Percentiles rank a stretch among this genome's conserved stretches.
phyloP scores from a whole-genome alignment of 2,797 vertebrate species.

The Anguilla obscura region DNA sequence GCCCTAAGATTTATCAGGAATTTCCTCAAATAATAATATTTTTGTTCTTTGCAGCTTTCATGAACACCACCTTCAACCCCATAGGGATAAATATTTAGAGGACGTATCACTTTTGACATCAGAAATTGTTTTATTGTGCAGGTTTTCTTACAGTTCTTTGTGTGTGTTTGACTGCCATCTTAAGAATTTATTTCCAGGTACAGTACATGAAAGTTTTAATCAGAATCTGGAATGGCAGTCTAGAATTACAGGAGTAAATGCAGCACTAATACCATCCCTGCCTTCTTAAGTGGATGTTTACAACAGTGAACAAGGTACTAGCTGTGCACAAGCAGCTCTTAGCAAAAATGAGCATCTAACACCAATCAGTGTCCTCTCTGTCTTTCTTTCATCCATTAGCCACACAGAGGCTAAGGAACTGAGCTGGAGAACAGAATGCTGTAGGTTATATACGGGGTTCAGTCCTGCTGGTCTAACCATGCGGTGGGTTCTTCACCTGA shows the following conservation, averaged over 20 bases:
- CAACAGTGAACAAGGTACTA: constrained; percentile 40
- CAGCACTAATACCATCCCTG: constrained; percentile 30
- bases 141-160: neutral
- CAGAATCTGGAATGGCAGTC: neutral
- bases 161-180: neutral
- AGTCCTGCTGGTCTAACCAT: neutral
- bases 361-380: constrained; percentile 15
- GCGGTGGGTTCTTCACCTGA: neutral
- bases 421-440: neutral
- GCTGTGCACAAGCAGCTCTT: constrained; percentile 32
- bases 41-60: neutral
- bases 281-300: constrained; percentile 32
- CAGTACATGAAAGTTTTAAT: neutral
- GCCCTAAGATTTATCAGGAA: neutral
- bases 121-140: neutral
- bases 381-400: neutral
- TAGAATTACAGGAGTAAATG: neutral
- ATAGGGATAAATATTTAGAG: neutral
- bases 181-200: neutral
- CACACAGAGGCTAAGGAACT: neutral
- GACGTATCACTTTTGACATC: neutral
- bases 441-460: neutral
- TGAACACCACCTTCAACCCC: neutral
- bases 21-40: neutral
- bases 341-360: constrained; percentile 42